Evolutionary conservation across 2,797 vertebrate genomes (phyloP), one percentile per base, ranked within the genome.

Genomic region (Octomys mimax): DNA sequence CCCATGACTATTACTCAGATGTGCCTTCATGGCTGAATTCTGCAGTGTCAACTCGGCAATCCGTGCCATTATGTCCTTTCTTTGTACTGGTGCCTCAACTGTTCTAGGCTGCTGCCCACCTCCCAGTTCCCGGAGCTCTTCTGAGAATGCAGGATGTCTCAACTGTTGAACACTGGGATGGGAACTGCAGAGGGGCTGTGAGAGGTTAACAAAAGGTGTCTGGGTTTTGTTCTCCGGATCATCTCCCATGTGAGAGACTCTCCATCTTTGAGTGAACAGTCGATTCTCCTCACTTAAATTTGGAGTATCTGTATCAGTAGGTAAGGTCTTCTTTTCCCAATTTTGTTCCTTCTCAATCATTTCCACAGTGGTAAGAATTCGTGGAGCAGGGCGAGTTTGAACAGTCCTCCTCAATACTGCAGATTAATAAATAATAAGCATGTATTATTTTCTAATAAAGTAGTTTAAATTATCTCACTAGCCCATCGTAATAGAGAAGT

Each of bases 1-100:
- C 13, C 22, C 79, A 81, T 86, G 88, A 61, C 98, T 98, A 95
- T 98, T 99, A 95, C 54, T 98, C 39, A 99, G 98, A 86, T 99
- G 99, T 82, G 98, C 97, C 98, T 97, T 99, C 73, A 99, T 99
- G 46, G 98, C 95, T 9, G 99, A 97, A 26, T 99, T 99, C 98
- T 99, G 99, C 66, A 95, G 87, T 5, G 98, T 99, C 75, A 99
- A 97, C 96, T 99, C 98, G 3, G 98, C 97, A 73, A 99, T 99
- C 94, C 99, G 99, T 8, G 97, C 97, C 96, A 99, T 94, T 87
- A 99, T 92, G 86, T 99, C 98, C 22, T 97, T 79, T 2, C 83
- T 98, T 0, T 98, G 98, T 46, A 87, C 14, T 10, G 96, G 39
- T 0, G 89, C 87, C 75, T 96, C 97, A 84, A 79, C 62, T 89